These are phyloP conservation scores for Synanthedon myopaeformis DNA, from an alignment of 2,888 invertebrate species.

Conservation along the genomic window DNA sequence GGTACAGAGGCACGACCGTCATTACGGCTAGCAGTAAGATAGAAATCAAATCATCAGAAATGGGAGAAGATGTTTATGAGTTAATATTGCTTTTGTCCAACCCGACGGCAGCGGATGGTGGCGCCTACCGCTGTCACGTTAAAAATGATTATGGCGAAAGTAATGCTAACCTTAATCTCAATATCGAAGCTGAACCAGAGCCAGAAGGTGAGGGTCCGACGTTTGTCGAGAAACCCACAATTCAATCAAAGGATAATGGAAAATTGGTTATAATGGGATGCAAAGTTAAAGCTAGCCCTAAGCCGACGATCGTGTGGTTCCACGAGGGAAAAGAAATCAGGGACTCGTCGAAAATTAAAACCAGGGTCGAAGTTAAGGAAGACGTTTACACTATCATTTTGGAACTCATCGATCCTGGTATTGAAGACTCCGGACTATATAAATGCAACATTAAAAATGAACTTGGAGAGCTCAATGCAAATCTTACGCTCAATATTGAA, in stretches of 20 bases:
- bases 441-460: slow-evolving; percentile 98
- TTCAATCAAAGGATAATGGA: slow-evolving; percentile 78
- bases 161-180: slow-evolving; percentile 95
- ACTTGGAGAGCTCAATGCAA: slow-evolving; percentile 96
- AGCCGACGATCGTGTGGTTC: slow-evolving; percentile 64
- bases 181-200: slow-evolving; percentile 97
- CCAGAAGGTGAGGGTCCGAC: slow-evolving; percentile 94
- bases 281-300: slow-evolving; percentile 64
- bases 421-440: slow-evolving; percentile 97
- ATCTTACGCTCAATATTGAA: slow-evolving; percentile 97
- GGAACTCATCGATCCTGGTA: slow-evolving; percentile 89
- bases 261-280: slow-evolving; percentile 65
- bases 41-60: slow-evolving; percentile 79
- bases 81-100: slow-evolving; percentile 75
- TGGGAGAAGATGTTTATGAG: slow-evolving; percentile 89
- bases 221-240: slow-evolving; percentile 91
- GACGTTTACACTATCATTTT: slow-evolving; percentile 89
- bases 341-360: slow-evolving; percentile 85
- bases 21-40: slow-evolving; percentile 89
- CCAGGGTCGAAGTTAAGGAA: slow-evolving; percentile 80
- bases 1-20: slow-evolving; percentile 91
- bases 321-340: slow-evolving; percentile 74
- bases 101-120: slow-evolving; percentile 67
- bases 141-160: slow-evolving; percentile 96
- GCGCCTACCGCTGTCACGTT: slow-evolving; percentile 86